Conservation (phyloP, 1,140 invertebrate species). For the Drosophila subobscura region DNA sequence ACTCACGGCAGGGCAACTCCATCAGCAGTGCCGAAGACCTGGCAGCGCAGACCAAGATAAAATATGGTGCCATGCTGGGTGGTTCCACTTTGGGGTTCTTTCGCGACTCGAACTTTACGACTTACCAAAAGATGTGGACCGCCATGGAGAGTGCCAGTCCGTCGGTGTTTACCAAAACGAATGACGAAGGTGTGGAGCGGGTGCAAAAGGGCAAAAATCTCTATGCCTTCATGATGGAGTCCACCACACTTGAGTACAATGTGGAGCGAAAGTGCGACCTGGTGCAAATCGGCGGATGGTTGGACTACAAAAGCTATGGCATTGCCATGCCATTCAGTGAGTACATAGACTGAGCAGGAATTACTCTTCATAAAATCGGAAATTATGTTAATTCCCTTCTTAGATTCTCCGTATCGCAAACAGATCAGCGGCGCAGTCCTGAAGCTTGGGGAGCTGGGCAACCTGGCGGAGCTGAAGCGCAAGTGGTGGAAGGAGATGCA, state of each 20-base stretch:
- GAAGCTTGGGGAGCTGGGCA: conserved; percentile 90
- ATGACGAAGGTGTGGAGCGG: conserved; percentile 92
- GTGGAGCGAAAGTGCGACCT: conserved; percentile 95
- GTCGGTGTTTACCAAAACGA: conserved; percentile 89
- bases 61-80: conserved; percentile 91
- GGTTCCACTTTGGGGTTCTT: conserved; percentile 92
- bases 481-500: conserved; percentile 92
- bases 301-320: conserved; percentile 93
- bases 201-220: conserved; percentile 90
- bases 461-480: conserved; percentile 88
- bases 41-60: conserved; percentile 93
- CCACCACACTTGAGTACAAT: conserved; percentile 94
- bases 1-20: conserved; percentile 91
- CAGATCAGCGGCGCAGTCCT: conserved; percentile 89
- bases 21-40: conserved; percentile 96
- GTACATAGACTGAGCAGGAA: conserved; percentile 18
- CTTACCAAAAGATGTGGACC: conserved; percentile 86
- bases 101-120: conserved; percentile 80
- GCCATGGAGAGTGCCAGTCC: conserved; percentile 90
- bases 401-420: conserved; percentile 89
- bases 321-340: conserved; percentile 87
- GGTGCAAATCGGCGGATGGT: conserved; percentile 95
- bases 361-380: background rate
- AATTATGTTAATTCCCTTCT: background rate
- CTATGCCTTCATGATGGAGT: conserved; percentile 98